phyloP scores from a whole-genome alignment of 2,888 invertebrate species.

The Stenurella melanura region DNA sequence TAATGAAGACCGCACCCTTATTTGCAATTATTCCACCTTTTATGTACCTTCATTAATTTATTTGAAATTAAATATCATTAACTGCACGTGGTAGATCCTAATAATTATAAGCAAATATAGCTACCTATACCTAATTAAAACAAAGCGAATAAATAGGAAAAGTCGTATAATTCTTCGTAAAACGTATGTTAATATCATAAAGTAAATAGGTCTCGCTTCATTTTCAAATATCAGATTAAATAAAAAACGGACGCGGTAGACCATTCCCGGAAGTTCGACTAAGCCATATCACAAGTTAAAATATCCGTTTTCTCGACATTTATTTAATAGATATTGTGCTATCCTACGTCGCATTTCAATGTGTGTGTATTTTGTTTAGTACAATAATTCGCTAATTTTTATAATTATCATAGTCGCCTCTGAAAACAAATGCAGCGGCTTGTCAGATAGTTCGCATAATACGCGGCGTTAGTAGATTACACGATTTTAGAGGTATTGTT shows the following conservation, averaged over 20 bases:
- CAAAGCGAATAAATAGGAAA: too few relatives aligned
- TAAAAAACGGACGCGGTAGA: constrained; percentile 56
- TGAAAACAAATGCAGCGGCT: constrained; percentile 40
- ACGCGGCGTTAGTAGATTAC: constrained; percentile 9
- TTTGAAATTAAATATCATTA: constrained; percentile 9
- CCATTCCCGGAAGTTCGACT: constrained; percentile 45
- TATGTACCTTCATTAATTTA: not conserved
- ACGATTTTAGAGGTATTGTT: not conserved
- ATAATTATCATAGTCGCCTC: constrained; percentile 38
- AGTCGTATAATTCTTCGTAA: too few relatives aligned
- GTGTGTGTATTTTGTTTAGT: constrained; percentile 23
- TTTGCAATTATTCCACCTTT: constrained; percentile 5
- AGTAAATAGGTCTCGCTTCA: not conserved
- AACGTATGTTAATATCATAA: too few relatives aligned
- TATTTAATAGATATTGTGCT: constrained; percentile 22
- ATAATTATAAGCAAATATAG: not conserved
- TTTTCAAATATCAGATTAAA: constrained; percentile 31
- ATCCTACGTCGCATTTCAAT: constrained; percentile 28
- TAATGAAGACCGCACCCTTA: constrained; percentile 6
- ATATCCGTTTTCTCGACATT: constrained; percentile 45
- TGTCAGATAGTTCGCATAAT: constrained; percentile 28
- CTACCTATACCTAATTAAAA: too few relatives aligned
- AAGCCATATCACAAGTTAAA: constrained; percentile 48
- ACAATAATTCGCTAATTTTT: constrained; percentile 44
- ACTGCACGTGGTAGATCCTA: not conserved